Evolutionary conservation across 2,888 invertebrate genomes (phyloP), one percentile per base, ranked within the genome.

Genomic region (Amorpha juglandis): DNA sequence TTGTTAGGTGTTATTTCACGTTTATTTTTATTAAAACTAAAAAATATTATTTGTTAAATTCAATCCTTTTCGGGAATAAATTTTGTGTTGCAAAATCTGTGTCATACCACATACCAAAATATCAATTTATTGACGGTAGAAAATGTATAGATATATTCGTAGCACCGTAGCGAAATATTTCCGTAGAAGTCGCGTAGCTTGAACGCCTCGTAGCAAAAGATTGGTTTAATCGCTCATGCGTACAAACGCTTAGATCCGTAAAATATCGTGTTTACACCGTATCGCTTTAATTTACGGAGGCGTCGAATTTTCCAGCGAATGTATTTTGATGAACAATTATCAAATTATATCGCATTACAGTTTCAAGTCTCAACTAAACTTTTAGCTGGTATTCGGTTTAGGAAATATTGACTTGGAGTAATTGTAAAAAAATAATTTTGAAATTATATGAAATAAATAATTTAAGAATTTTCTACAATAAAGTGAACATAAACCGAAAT

Each of bases 221-320:
- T 68, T 53, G 66, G 66, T 66, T 64, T 64, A 69, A 50, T 64
- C 68, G 67, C 68, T 68, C 64, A 69, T 48, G 69, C 72, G 72
- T 70, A 67, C 69, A 69, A 70, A 73, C 68, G 70, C 68, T 67
- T 69, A 70, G 71, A 73, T 70, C 69, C 70, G 69, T 66, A 69
- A 73, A 69, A 71, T 67, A 42, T 64, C 68, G 67, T 21, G 64
- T 62, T 69, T 68, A 53, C 62, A 63, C 63, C 38, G 42, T 63
- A 55, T 47, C 38, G 50, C 42, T 58, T 33, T 58, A 58, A 58
- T 58, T 58, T 16, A 50, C 9, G 50, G 11, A 19, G 19, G 6
- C 8, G 38, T 11, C 42, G 42, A 42, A 12, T 19, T 58, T 58
- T 42, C 19, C 38, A 19, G 12, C 9, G 38, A 12, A 58, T 4